phyloP scores from a whole-genome alignment of 2,797 vertebrate genomes.

The Anomalospiza imberbis region DNA sequence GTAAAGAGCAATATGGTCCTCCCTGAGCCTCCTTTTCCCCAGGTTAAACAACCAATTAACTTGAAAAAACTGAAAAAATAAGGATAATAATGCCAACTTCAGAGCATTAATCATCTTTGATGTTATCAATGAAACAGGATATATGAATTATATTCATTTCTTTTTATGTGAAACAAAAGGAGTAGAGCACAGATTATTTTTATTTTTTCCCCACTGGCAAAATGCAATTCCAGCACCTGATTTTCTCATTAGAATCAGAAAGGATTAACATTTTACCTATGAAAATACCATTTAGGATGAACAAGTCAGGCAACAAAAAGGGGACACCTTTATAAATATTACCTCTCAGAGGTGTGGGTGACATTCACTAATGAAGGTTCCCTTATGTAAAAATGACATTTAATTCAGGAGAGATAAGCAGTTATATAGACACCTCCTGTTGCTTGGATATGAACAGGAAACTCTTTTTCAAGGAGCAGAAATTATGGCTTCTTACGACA shows the following conservation, averaged over 20 bases:
- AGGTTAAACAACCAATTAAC: background rate
- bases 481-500: background rate
- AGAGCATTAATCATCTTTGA: background rate
- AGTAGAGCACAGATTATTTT: background rate
- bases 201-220: background rate
- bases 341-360: constrained; percentile 7
- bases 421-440: background rate
- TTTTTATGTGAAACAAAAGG: background rate
- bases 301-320: background rate
- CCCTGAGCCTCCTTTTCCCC: background rate
- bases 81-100: background rate
- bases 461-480: background rate
- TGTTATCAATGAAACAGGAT: background rate
- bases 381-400: constrained; percentile 52
- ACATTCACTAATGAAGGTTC: constrained; percentile 39
- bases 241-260: constrained; percentile 15
- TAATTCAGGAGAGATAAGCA: background rate
- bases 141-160: background rate
- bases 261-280: background rate
- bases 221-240: background rate
- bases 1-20: background rate
- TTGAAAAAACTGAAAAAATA: background rate
- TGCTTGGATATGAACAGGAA: background rate
- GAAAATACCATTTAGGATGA: background rate
- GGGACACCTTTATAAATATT: constrained; percentile 17